Base-by-base conservation (phyloP, 2,888 invertebrate genomes). In the Bellardia pandia region DNA sequence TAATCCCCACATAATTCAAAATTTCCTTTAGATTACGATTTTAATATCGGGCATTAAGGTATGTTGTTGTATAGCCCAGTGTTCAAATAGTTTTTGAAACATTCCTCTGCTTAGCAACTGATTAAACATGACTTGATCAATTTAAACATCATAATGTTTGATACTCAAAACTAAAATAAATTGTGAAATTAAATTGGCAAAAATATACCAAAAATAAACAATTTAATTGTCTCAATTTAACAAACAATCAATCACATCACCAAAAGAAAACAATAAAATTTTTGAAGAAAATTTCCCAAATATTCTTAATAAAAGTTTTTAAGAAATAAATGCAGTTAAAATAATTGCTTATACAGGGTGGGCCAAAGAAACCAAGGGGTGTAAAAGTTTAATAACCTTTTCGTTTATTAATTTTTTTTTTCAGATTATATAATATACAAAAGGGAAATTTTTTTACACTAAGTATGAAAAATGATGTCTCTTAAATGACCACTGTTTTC, bases 101-200 rank as follows among this genome's bases (percentile, higher is more conserved):
- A n/a, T 51, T 51, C n/a, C 51, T 6, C n/a, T 51, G n/a, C 13
- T n/a, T 51, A 51, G 51, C 51, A 51, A 51, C 51, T 51, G n/a
- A n/a, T 51, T 51, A 51, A n/a, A 45, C 11, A 45, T 45, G 45
- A 11, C 5, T 14, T 51, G 51, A 51, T 51, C 51, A 51, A 51
- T 51, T n/a, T 51, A n/a, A 5, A 45, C 45, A 45, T 45, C 45
- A 51, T 3, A 5, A n/a, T n/a, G 23, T 51, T 4, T 51, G n/a
- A 1, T 51, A 51, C n/a, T n/a, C 51, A 51, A 51, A 51, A 51
- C 51, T n/a, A 51, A 48, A 48, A 2, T 48, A 48, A 51, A 51
- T 51, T 51, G 51, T n/a, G 51, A n/a, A 51, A 51, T 51, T 51
- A 51, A 51, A 51, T 51, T 51, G n/a, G n/a, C 51, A 51, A 51